Evolutionary conservation across 1,140 invertebrate species (phyloP).

Genomic region (Homarus americanus): DNA sequence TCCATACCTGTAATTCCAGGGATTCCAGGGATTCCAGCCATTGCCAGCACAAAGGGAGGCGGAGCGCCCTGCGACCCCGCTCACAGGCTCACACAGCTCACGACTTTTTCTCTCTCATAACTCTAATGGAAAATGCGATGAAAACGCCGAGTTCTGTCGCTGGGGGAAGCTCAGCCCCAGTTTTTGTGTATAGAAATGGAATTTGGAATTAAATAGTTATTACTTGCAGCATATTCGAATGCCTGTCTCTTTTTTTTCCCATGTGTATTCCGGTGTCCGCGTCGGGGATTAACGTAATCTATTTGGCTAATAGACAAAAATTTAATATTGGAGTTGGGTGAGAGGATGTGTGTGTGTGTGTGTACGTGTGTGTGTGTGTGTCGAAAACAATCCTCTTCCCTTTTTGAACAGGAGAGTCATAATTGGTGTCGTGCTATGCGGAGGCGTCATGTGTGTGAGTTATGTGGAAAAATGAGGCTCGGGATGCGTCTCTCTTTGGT

Average conservation of each 20-base stretch:
- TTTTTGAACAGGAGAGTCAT: constrained; percentile 25
- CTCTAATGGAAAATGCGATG: constrained; percentile 70
- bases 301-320: constrained; percentile 37
- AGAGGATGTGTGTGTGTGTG: constrained; percentile 11
- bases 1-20: constrained; percentile 71
- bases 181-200: constrained; percentile 51
- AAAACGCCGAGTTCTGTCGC: constrained; percentile 54
- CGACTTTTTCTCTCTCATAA: constrained; percentile 69
- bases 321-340: constrained; percentile 45
- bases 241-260: constrained; percentile 9
- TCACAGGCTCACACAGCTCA: constrained; percentile 54
- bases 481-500: not conserved
- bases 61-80: constrained; percentile 43
- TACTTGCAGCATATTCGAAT: constrained; percentile 40
- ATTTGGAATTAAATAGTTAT: constrained; percentile 70
- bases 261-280: not conserved
- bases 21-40: constrained; percentile 70
- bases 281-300: constrained; percentile 27
- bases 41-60: constrained; percentile 67
- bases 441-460: not conserved
- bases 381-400: no score
- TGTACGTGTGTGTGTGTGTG: constrained; percentile 13
- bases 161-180: constrained; percentile 6
- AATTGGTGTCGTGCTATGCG: constrained; percentile 1
- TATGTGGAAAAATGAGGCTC: not conserved